A percentile compares a stretch with the other conserved stretches of the same genome.
phyloP scores from a whole-genome alignment of 2,797 vertebrate species.

The Botia almorhae region DNA sequence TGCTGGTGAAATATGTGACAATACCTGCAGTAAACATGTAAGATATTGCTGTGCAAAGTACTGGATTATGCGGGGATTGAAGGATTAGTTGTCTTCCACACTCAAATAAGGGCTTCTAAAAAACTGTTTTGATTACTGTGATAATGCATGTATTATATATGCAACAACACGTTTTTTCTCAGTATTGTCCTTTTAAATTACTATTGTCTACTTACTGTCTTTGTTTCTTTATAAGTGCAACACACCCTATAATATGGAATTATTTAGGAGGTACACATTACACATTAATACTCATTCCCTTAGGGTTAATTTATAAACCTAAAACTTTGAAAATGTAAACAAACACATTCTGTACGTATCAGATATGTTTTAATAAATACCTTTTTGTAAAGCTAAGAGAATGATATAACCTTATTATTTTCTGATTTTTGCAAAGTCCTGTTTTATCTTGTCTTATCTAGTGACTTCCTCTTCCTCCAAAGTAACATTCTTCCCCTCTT shows the following conservation, averaged over 20 bases:
- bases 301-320: background rate
- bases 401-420: background rate
- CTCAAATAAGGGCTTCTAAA: constrained; percentile 12
- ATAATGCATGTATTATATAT: background rate
- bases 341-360: background rate
- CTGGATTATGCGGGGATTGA: constrained; percentile 9
- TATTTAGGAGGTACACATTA: background rate
- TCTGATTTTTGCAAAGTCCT: background rate
- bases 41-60: background rate
- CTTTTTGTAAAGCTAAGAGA: background rate
- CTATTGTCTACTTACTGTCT: background rate
- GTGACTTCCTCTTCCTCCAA: background rate
- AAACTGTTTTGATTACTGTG: background rate
- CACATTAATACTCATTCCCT: too few species aligned
- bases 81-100: constrained; percentile 15
- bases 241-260: background rate
- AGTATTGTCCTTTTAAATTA: background rate
- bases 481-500: background rate
- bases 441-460: background rate
- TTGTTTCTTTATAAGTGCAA: too few species aligned
- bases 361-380: background rate
- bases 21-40: background rate
- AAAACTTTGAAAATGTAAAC: background rate
- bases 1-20: background rate
- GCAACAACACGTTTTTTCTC: background rate